These are phyloP conservation scores for Fregetta grallaria DNA, from an alignment of 2,113 vertebrate genomes.

Conservation along the genomic window DNA sequence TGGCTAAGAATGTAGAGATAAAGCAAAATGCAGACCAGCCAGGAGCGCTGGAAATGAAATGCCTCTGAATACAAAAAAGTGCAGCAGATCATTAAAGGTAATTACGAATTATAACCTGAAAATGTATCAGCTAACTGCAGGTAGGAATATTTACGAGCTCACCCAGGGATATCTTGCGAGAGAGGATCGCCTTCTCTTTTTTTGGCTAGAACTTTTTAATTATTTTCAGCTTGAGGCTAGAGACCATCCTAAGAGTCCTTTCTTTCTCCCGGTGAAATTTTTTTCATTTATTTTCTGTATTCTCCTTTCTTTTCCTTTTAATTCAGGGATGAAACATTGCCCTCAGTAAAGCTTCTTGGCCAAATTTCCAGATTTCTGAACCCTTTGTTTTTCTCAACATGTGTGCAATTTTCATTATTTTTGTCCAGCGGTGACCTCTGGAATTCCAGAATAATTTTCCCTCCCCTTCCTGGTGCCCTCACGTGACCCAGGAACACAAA, in stretches of 20 bases:
- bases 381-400: constrained; percentile 78
- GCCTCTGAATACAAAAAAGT: background rate
- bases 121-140: background rate
- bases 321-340: constrained; percentile 32
- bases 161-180: background rate
- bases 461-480: constrained; percentile 83
- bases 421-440: constrained; percentile 80
- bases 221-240: constrained; percentile 20
- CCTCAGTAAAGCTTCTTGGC: constrained; percentile 13
- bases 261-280: background rate
- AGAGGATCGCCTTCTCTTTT: background rate
- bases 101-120: background rate
- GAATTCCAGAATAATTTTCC: constrained; percentile 86
- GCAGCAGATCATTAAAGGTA: background rate
- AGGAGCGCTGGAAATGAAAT: background rate
- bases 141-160: background rate
- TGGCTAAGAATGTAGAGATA: background rate
- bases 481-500: constrained; percentile 81
- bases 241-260: background rate
- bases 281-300: background rate
- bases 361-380: constrained; percentile 66
- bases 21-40: background rate
- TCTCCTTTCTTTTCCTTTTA: constrained; percentile 24
- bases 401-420: constrained; percentile 88
- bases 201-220: constrained; percentile 8